phyloP scores from a whole-genome alignment of 1,140 invertebrate species.

The Dolichoris vasculosae region DNA sequence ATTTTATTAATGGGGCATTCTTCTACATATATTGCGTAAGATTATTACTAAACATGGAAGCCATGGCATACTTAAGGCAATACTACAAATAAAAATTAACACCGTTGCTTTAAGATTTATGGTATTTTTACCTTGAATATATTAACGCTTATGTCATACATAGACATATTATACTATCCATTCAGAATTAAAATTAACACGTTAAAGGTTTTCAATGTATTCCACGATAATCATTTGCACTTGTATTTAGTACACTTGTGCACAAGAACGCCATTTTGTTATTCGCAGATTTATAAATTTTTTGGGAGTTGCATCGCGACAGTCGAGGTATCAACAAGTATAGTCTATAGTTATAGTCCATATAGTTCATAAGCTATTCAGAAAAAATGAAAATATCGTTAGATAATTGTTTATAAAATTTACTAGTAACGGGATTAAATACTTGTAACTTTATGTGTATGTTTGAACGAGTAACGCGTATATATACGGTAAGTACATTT shows the following conservation, averaged over 20 bases:
- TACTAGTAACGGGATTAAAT: background rate
- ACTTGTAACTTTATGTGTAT: background rate
- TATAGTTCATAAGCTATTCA: no score
- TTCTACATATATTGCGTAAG: background rate
- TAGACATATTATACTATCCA: background rate
- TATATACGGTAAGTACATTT: no score
- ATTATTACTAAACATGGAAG: background rate
- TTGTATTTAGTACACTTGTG: background rate
- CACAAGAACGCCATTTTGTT: background rate
- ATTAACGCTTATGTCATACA: constrained; percentile 31
- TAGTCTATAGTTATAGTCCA: no score
- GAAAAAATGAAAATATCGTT: no score
- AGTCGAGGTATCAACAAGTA: background rate
- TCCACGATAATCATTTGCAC: constrained; percentile 30
- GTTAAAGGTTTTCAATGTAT: background rate
- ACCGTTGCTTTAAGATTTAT: constrained; percentile 11
- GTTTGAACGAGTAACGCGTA: no score
- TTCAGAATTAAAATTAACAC: constrained; percentile 46
- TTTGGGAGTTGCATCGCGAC: constrained; percentile 17
- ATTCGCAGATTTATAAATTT: background rate
- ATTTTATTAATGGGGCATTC: no score
- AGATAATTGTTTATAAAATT: background rate
- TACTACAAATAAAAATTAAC: constrained; percentile 7
- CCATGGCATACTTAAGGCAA: background rate
- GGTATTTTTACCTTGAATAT: constrained; percentile 9